phyloP scores from a whole-genome alignment of 2,888 invertebrate species.

The Dilophus febrilis region DNA sequence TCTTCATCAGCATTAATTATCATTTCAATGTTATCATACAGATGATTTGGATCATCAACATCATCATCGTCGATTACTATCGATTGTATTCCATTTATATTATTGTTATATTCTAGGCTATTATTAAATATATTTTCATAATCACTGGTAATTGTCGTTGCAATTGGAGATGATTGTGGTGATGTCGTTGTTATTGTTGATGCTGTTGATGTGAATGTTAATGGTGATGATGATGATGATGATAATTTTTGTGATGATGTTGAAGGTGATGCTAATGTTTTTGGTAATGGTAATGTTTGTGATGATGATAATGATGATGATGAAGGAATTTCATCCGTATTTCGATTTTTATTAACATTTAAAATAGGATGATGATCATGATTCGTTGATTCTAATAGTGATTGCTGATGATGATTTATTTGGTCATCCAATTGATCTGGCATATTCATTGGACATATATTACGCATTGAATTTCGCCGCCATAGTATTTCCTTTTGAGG shows the following conservation, averaged over 20 bases:
- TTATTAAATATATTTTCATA: not conserved
- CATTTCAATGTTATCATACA: no score
- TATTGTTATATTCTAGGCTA: not conserved
- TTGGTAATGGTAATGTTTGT: not conserved
- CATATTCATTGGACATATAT: slow-evolving; percentile 14
- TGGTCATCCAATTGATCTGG: slow-evolving; percentile 15
- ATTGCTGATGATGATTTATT: no score
- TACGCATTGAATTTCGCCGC: slow-evolving; percentile 23
- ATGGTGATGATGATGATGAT: not conserved
- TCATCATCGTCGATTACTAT: no score
- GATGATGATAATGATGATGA: not conserved
- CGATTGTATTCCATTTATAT: no score
- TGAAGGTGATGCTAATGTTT: not conserved
- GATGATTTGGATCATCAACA: no score
- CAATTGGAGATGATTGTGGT: not conserved
- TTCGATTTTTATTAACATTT: not conserved
- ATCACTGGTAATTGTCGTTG: not conserved
- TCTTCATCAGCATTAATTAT: no score
- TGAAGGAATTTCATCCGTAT: not conserved
- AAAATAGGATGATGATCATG: not conserved
- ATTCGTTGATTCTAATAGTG: no score
- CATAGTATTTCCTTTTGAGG: slow-evolving; percentile 12
- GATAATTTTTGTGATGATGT: not conserved
- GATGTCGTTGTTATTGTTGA: not conserved
- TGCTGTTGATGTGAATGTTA: no score